Base-by-base conservation (phyloP, 2,797 vertebrate genomes). In the Fundulus diaphanus region DNA sequence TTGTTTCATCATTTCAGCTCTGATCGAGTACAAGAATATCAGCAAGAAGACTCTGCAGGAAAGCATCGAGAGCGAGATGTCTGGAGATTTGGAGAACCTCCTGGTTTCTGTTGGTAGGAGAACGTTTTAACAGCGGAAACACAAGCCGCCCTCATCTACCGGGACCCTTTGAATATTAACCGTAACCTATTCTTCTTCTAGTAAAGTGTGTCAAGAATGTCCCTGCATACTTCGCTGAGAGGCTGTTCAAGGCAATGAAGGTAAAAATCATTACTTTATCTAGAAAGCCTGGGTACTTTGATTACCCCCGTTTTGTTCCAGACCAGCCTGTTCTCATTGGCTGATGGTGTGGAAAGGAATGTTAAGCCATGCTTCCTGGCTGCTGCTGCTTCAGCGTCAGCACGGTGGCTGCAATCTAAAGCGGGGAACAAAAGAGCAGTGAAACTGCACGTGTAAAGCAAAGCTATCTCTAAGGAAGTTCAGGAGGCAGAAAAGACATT, bases 31-130 rank as follows among this genome's bases (percentile, higher is more conserved):
- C 89, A 96, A 94, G 93, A 94, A 70, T 33, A 85, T 97, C 12
- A 95, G 95, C 78, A 96, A 96, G 79, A 97, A 96, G 91, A 95
- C 92, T 71, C 94, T 98, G 59, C 96, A 97, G 91, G 94, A 97
- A 67, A 97, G 96, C 91, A 95, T 98, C 44, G 93, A 95, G 87
- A 89, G 94, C 9, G 97, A 98, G 92, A 95, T 97, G 90, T 96
- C 96, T 20, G 97, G 97, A 33, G 35, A 90, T 76, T 90, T 97
- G 80, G 93, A 96, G 90, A 82, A 95, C 7, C 86, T 97, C 1
- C 93, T 98, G 0, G 92, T 98, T 83, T 95, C 97, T 33, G 88
- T 97, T 51, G 97, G 97, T 98, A 94, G 86, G 91, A 73, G 74
- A 59, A 24, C 76, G 18, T 24, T 44, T 71, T 27, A 40, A 66